These are phyloP conservation scores for Cariama cristata DNA, from an alignment of 2,113 vertebrate genomes.

Conservation along the genomic window DNA sequence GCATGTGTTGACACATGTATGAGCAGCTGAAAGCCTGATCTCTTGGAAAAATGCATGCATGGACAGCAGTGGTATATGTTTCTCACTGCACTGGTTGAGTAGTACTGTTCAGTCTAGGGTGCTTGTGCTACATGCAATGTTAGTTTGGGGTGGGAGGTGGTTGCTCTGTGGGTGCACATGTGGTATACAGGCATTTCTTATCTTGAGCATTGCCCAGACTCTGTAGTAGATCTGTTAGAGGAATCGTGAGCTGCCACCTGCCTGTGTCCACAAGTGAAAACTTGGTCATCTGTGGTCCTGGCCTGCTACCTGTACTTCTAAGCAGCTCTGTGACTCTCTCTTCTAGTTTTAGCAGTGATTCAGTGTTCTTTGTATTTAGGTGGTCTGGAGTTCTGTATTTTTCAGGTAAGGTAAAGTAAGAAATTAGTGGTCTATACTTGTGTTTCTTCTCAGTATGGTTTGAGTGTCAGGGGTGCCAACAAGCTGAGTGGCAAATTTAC, in stretches of 20 bases:
- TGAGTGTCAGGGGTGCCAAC: background rate
- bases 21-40: background rate
- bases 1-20: background rate
- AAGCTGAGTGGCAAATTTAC: background rate
- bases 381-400: background rate
- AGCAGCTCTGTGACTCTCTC: background rate
- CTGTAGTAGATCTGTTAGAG: background rate
- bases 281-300: background rate
- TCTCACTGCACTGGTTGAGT: background rate
- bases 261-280: background rate
- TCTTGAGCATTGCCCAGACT: background rate
- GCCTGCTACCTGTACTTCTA: background rate
- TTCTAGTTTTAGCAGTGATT: background rate
- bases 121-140: accelerated
- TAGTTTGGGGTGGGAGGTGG: background rate
- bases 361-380: background rate
- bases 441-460: background rate
- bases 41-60: background rate
- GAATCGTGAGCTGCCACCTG: no score
- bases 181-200: background rate
- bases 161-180: background rate
- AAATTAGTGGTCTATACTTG: background rate
- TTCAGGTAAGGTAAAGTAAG: background rate
- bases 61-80: background rate
- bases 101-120: background rate